Evolutionary conservation across 2,888 invertebrate species (phyloP), one percentile per base, ranked within the genome.

Genomic region (Anaspis maculata): DNA sequence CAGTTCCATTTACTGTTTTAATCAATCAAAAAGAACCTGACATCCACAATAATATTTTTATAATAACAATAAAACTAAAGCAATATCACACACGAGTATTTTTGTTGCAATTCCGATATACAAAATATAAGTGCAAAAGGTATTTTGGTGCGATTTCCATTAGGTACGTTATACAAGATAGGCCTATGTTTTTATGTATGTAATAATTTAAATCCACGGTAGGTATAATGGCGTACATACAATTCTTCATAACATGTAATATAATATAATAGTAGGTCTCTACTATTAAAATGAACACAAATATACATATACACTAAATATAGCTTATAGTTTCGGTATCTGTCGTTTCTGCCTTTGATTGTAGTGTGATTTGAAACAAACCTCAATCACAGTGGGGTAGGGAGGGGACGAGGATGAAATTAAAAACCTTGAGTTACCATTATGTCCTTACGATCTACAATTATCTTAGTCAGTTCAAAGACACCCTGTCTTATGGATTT

Each of bases 111-210:
- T 42, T 38, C 39, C 42, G 39, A 41, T 44, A 41, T 46, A 49
- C 39, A 49, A 49, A 49, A 49, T 49, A 49, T 48, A 48, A 30
- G 49, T 49, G 49, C 49, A 32, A 36, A 37, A 39, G 41, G 36
- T 43, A 45, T 42, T 42, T 46, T 47, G 42, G 49, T 49, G 49
- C 49, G 22, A 32, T 41, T 39, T 49, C 27, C 36, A 39, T 41
- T 43, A 41, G n/a, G n/a, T n/a, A n/a, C n/a, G n/a, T n/a, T n/a
- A n/a, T n/a, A n/a, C n/a, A n/a, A n/a, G n/a, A n/a, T n/a, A n/a
- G n/a, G n/a, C n/a, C n/a, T n/a, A n/a, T n/a, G n/a, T n/a, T n/a
- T n/a, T n/a, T n/a, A n/a, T n/a, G n/a, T n/a, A n/a, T n/a, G n/a
- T n/a, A n/a, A n/a, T n/a, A n/a, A n/a, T n/a, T n/a, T n/a, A n/a